Conservation (phyloP, 2,113 vertebrate genomes). For the Raphicerus campestris region DNA sequence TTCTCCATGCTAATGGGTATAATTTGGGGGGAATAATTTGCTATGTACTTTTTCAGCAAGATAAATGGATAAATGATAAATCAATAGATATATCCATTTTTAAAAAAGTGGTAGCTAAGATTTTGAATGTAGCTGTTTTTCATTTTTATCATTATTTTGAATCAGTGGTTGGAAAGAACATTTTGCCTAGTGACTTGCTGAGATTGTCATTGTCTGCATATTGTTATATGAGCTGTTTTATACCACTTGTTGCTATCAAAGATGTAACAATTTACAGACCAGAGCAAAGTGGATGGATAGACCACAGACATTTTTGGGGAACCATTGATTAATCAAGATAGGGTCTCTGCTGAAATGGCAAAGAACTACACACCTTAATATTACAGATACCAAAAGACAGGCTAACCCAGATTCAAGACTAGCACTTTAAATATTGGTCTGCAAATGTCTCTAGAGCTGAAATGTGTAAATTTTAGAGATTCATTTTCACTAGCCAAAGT, state of each 20-base stretch:
- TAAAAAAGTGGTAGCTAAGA: neutral
- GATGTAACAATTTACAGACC: neutral
- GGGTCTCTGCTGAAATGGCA: neutral
- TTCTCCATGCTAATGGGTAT: neutral
- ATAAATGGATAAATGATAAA: neutral
- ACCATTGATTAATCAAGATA: neutral
- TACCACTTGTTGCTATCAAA: neutral
- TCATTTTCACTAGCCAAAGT: conserved; percentile 14
- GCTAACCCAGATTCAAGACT: neutral
- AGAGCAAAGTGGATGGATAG: neutral
- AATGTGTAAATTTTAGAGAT: conserved; percentile 58
- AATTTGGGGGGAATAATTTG: neutral
- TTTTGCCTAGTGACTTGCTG: neutral
- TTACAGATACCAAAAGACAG: neutral
- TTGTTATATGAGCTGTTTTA: neutral
- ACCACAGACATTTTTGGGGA: neutral
- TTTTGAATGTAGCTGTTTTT: neutral
- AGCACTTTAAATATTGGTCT: conserved; percentile 27
- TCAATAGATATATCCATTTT: neutral
- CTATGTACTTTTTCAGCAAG: neutral
- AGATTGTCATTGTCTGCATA: neutral
- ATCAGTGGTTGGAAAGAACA: neutral
- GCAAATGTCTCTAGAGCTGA: conserved; percentile 12
- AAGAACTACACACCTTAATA: neutral
- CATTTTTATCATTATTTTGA: conserved; percentile 11